phyloP scores from a whole-genome alignment of 2,888 invertebrate species.

The Clostera curtula region DNA sequence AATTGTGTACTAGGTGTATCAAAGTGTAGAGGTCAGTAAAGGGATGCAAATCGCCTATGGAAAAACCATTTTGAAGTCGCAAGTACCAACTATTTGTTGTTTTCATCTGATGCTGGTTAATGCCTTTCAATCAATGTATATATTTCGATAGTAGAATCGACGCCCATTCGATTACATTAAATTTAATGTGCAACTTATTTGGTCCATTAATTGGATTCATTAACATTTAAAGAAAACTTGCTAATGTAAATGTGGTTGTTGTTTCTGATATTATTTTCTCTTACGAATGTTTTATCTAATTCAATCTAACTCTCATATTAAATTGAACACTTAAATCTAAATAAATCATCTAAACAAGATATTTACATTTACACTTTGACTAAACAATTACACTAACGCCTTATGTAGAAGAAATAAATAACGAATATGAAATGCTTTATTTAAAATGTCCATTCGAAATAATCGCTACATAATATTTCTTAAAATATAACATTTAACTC shows the following conservation, averaged over 20 bases:
- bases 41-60: no score
- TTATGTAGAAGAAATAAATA: conserved; percentile 70
- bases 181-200: conserved; percentile 50
- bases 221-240: conserved; percentile 45
- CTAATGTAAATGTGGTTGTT: conserved; percentile 43
- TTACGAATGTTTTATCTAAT: conserved; percentile 49
- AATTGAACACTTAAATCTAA: conserved; percentile 70
- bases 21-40: no score
- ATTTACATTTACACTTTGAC: conserved; percentile 70
- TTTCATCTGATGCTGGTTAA: no score
- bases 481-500: conserved; percentile 57
- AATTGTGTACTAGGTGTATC: no score
- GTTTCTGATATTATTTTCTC: conserved; percentile 35
- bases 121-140: no score
- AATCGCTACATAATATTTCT: conserved; percentile 55
- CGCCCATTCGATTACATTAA: conserved; percentile 38
- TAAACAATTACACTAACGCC: conserved; percentile 69
- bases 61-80: no score
- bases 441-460: conserved; percentile 60
- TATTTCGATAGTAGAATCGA: no score
- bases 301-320: conserved; percentile 63
- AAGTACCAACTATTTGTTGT: no score
- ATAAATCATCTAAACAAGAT: conserved; percentile 70
- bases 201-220: conserved; percentile 65
- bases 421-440: conserved; percentile 72